phyloP scores from a whole-genome alignment of 1,140 invertebrate genomes.

The Polypedilum pembai region DNA sequence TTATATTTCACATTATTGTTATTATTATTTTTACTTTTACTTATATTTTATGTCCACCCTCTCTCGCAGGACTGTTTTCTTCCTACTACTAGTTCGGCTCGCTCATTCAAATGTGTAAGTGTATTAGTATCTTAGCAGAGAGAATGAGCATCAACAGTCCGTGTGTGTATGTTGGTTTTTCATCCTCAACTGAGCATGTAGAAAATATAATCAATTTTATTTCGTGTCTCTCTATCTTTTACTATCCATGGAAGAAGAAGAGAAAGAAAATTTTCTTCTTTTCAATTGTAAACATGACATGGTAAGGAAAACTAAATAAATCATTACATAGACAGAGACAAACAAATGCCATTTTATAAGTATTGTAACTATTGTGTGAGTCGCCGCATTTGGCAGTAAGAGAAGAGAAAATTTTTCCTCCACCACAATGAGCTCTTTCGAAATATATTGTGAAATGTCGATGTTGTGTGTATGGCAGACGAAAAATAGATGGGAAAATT shows the following conservation, averaged over 20 bases:
- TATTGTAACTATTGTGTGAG: neutral
- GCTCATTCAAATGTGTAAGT: neutral
- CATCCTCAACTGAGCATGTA: constrained; percentile 25
- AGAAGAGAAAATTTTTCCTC: neutral
- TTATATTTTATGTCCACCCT: constrained; percentile 22
- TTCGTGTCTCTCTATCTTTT: neutral
- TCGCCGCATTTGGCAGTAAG: constrained; percentile 4
- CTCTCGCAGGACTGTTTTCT: neutral
- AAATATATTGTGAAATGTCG: neutral
- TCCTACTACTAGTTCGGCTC: neutral
- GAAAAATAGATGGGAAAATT: neutral
- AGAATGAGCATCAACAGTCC: neutral
- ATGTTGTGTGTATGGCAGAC: neutral
- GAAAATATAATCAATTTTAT: constrained; percentile 27
- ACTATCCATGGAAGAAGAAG: neutral
- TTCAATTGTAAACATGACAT: too few relatives aligned
- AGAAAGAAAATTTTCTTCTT: too few relatives aligned
- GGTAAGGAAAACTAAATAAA: neutral
- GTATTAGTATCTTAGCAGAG: too few relatives aligned
- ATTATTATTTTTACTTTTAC: constrained; percentile 1
- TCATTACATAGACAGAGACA: constrained; percentile 6
- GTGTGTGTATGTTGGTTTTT: neutral
- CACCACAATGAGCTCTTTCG: neutral
- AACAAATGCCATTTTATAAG: constrained; percentile 2
- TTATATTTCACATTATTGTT: constrained; percentile 8